These are phyloP conservation scores for Trichomalopsis sarcophagae DNA, from an alignment of 1,140 invertebrate genomes.

Conservation along the genomic window DNA sequence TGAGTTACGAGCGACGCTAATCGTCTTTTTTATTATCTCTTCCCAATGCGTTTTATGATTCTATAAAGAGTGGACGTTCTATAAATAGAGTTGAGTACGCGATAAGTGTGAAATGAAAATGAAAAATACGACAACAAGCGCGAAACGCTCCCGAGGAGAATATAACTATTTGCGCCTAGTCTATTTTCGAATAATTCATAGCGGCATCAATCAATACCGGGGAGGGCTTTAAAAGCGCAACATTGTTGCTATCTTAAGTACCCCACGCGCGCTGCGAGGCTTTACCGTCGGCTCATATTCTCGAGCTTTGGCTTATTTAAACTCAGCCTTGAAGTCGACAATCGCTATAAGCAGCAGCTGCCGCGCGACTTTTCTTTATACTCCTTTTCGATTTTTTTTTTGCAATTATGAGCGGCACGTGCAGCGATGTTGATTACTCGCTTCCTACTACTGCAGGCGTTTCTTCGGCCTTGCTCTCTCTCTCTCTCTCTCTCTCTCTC, in stretches of 20 bases:
- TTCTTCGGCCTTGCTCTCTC: too few species aligned
- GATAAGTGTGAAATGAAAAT: not conserved
- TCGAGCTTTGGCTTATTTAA: not conserved
- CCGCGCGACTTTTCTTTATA: not conserved
- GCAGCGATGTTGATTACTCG: too few species aligned
- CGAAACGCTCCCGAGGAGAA: not conserved
- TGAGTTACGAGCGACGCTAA: too few species aligned
- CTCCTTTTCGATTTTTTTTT: not conserved
- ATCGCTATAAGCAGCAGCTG: not conserved
- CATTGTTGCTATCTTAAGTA: slow-evolving; percentile 15
- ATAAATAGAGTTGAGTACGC: not conserved
- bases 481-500: too few species aligned
- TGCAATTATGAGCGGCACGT: not conserved
- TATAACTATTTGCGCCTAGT: not conserved
- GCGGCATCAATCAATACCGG: slow-evolving; percentile 16
- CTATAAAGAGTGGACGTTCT: too few species aligned
- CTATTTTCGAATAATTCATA: slow-evolving; percentile 27
- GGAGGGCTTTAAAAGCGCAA: not conserved
- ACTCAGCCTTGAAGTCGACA: not conserved
- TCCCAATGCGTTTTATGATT: too few species aligned
- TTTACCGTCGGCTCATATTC: not conserved
- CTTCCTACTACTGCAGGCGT: too few species aligned
- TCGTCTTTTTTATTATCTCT: too few species aligned
- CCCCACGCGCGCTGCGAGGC: not conserved
- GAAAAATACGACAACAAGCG: not conserved